A percentile compares a stretch with the other conserved stretches of the same genome.
These are phyloP conservation scores for Tenthredo mesomela DNA, from an alignment of 2,888 invertebrate species.

Conservation along the genomic window DNA sequence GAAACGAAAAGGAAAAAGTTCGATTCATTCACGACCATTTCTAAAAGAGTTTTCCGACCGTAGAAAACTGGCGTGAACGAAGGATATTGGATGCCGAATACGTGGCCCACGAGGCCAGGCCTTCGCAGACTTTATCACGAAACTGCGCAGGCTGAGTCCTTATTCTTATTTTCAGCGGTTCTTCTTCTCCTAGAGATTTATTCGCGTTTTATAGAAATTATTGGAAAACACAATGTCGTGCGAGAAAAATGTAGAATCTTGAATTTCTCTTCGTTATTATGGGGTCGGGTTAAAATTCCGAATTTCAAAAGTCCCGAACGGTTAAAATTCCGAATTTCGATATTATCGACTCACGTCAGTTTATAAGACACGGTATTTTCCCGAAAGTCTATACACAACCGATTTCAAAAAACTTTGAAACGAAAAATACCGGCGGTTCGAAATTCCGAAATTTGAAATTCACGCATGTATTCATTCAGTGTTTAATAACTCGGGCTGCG, in stretches of 20 bases:
- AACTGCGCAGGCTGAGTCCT: neutral
- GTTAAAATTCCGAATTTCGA: too few species aligned
- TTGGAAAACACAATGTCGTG: conserved; percentile 38
- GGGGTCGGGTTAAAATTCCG: too few species aligned
- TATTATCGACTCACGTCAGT: too few species aligned
- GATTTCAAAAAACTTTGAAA: too few species aligned
- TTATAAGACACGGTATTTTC: too few species aligned
- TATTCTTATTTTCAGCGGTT: neutral
- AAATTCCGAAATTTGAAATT: too few species aligned
- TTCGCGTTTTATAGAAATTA: neutral
- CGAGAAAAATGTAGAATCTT: conserved; percentile 19
- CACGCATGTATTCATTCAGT: too few species aligned
- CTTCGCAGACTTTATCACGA: conserved; percentile 27
- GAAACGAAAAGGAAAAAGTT: neutral
- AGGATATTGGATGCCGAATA: conserved; percentile 30
- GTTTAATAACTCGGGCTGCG: too few species aligned
- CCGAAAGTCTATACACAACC: too few species aligned
- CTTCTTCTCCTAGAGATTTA: neutral
- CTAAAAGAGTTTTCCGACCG: neutral
- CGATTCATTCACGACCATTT: conserved; percentile 29
- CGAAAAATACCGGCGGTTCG: too few species aligned
- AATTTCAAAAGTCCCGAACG: too few species aligned
- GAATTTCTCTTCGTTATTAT: neutral
- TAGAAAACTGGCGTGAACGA: conserved; percentile 30
- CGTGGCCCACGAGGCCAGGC: neutral